phyloP scores from a whole-genome alignment of 2,113 vertebrate species.

The Apteryx mantelli region DNA sequence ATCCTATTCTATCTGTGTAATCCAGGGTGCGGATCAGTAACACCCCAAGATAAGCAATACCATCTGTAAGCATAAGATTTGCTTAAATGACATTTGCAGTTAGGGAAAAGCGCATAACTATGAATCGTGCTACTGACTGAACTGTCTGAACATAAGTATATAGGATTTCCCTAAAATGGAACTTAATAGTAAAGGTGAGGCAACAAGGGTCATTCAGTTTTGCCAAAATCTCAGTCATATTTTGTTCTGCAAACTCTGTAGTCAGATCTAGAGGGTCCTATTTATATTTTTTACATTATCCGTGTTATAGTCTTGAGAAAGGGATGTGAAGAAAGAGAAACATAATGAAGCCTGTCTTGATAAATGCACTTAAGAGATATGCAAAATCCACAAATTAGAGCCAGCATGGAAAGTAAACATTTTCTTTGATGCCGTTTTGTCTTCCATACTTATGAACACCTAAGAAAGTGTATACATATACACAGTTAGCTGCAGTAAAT shows the following conservation, averaged over 20 bases:
- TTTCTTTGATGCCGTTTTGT: background rate
- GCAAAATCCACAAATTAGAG: background rate
- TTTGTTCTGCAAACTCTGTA: background rate
- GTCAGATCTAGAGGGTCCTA: background rate
- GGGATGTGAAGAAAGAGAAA: background rate
- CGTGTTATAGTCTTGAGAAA: background rate
- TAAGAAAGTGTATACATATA: background rate
- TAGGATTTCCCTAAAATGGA: background rate
- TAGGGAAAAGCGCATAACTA: background rate
- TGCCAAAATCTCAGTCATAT: background rate
- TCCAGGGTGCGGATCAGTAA: background rate
- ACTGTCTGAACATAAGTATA: background rate
- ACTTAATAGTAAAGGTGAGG: background rate
- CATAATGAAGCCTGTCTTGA: background rate
- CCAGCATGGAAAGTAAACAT: background rate
- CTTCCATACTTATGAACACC: background rate
- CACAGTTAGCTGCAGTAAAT: background rate
- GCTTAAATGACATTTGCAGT: background rate
- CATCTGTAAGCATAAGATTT: background rate
- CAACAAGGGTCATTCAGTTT: background rate
- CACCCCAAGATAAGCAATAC: background rate
- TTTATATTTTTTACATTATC: background rate
- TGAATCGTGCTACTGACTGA: background rate
- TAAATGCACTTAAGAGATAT: background rate
- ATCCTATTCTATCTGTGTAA: background rate